Base-by-base conservation (phyloP, 2,797 vertebrate species). In the Buphagus erythrorhynchus region DNA sequence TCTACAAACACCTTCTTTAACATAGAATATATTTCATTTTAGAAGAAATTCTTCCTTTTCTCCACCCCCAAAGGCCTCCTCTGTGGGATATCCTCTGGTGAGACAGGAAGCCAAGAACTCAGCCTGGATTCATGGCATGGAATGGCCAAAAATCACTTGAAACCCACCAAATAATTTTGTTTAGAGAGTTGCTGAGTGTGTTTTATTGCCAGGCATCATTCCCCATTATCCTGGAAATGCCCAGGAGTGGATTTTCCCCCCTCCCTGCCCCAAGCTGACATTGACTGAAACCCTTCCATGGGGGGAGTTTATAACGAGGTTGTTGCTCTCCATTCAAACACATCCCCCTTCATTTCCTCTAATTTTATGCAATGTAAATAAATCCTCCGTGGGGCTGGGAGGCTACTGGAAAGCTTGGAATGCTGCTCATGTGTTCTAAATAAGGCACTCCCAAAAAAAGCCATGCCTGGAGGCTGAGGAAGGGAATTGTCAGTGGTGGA, bases 301-400 rank as follows among this genome's bases (percentile, higher is more conserved):
- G 95, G 92, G 79, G 93, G 81, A 90, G 69, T 92, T 95, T 86
- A 69, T 77, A 95, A 91, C 76, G 38, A 97, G 87, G 75, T 78
- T 89, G 94, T 95, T 96, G 83, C 95, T 97, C 88, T 92, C 76
- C 83, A 58, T 94, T 97, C 97, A 97, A 97, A 97, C 97, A 97
- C 97, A 97, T 94, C 96, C 89, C 97, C 97, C 91, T 97, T 98
- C 97, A 98, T 98, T 98, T 98, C 98, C 98, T 98, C 97, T 96
- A 95, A 97, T 98, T 97, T 98, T 96, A 97, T 97, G 93, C 97
- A 98, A 97, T 97, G 96, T 98, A 98, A 98, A 98, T 98, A 98
- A 98, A 98, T 96, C 97, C 97, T 97, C 93, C 8, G 69, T 84
- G 93, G 95, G 95, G 88, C 93, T 98, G 93, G 93, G 96, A 97